Evolutionary conservation across 92 coral and sea anemone genomes (phyloP), one percentile per base, ranked within the genome.

Genomic region (Desmophyllum pertusum): DNA sequence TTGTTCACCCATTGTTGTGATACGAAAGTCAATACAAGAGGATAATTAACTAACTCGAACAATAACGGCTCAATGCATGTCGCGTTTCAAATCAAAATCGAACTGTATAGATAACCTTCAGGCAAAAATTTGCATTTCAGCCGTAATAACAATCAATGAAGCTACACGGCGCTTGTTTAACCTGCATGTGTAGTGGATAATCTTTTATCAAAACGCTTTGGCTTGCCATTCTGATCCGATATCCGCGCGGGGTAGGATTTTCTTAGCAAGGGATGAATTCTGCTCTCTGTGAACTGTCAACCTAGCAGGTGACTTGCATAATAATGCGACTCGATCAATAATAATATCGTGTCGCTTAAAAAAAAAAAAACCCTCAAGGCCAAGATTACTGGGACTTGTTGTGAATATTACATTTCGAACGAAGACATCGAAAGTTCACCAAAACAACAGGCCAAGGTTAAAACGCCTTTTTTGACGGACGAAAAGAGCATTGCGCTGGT

Each of bases 21-120:
- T 25, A 23, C 70, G 45, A 71, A 82, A 71, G 86, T 82, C 86
- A 82, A 82, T 82, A 82, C 86, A 82, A 70, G 78, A 23, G 43
- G 43, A 82, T 73, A 82, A 82, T 82, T 82, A 71, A 82, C 86
- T 13, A 39, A 66, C 40, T 67, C 37, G 86, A 55, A 82, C 86
- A 82, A 82, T 82, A 82, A 73, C 86, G 72, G 35, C 70, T 55
- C 79, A 70, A 72, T 66, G 55, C 70, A 27, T 42, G 79, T 73
- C 79, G 86, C 68, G 68, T 30, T 38, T 11, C 35, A 82, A 82
- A 55, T 70, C 86, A 59, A 59, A 70, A 82, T 55, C 86, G 71
- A 70, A 81, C 78, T 40, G 41, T 39, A 57, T 82, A 71, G 79
- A 71, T 40, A 69, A 80, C 57, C 53, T 41, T 21, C 25, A 13